phyloP scores from a whole-genome alignment of 2,888 invertebrate species.

The Schizaphis graminum region DNA sequence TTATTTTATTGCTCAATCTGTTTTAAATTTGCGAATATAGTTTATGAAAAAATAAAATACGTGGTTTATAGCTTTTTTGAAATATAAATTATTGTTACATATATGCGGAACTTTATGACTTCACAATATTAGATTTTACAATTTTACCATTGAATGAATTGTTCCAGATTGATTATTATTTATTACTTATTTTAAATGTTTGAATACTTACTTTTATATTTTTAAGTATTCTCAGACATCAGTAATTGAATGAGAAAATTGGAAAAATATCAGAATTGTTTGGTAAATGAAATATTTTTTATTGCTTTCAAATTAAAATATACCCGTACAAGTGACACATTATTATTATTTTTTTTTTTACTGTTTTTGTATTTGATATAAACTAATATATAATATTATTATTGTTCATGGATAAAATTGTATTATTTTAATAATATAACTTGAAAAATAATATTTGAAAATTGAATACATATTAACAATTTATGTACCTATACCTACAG shows the following conservation, averaged over 20 bases:
- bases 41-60: neutral
- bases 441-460: neutral
- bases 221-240: neutral
- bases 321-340: neutral
- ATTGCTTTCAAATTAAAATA: neutral
- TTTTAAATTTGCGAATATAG: neutral
- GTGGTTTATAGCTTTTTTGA: neutral
- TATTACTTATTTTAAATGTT: neutral
- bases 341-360: neutral
- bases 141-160: neutral
- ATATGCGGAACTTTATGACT: neutral
- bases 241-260: neutral
- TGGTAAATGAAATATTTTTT: neutral
- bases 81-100: neutral
- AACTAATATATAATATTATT: neutral
- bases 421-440: neutral
- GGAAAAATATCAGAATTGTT: neutral
- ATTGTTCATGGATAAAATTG: neutral
- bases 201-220: neutral
- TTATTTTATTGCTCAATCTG: neutral
- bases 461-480: neutral
- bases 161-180: neutral
- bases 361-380: neutral
- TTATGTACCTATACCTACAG: too few relatives aligned
- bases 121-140: neutral